These are phyloP conservation scores for Noctilio leporinus DNA, from an alignment of 2,113 vertebrate species.

Conservation along the genomic window DNA sequence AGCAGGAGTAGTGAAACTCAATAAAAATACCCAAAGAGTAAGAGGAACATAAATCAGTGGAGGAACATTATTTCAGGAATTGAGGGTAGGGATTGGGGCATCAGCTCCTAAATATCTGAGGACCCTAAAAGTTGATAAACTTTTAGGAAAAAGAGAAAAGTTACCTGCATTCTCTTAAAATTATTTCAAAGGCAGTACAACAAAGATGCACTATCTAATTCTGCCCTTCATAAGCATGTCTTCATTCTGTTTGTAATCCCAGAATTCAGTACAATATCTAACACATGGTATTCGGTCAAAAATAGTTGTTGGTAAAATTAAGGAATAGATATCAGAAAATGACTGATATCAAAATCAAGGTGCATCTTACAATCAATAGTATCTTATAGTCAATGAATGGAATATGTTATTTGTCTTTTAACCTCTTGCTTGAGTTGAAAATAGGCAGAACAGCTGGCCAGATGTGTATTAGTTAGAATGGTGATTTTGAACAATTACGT, in stretches of 20 bases:
- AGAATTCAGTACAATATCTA: neutral
- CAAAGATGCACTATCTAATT: neutral
- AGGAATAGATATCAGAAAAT: neutral
- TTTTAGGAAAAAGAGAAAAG: neutral
- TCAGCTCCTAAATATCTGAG: neutral
- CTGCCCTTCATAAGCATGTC: neutral
- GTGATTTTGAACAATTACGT: neutral
- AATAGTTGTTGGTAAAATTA: neutral
- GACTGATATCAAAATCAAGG: neutral
- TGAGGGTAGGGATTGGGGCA: neutral
- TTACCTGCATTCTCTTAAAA: neutral
- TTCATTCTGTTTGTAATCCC: neutral
- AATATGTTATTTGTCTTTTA: neutral
- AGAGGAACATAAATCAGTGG: neutral
- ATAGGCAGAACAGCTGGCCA: neutral
- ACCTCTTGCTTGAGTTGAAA: neutral
- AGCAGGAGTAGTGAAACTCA: neutral
- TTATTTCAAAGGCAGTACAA: neutral
- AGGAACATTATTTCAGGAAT: neutral
- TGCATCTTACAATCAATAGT: neutral
- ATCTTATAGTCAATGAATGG: neutral
- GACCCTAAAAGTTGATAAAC: neutral
- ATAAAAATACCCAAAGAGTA: neutral
- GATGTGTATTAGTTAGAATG: neutral
- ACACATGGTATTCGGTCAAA: neutral